A percentile compares a stretch with the other conserved stretches of the same genome.
Evolutionary conservation across 2,113 vertebrate genomes (phyloP).

Genomic region (Cariama cristata): DNA sequence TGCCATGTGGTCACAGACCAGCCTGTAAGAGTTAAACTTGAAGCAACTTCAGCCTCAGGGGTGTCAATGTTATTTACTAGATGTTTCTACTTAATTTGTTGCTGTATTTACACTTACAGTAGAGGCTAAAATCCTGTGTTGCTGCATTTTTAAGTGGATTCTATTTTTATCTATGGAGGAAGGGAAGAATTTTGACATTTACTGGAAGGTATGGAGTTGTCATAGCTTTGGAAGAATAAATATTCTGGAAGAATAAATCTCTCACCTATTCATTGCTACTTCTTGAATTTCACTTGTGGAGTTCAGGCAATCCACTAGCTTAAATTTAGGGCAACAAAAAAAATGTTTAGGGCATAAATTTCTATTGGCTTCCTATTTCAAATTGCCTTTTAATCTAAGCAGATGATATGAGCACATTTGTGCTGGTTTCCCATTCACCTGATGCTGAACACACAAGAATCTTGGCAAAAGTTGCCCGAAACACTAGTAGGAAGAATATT

Average conservation of each 20-base stretch:
- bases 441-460: not conserved
- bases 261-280: not conserved
- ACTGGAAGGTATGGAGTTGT: not conserved
- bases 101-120: slow-evolving; percentile 4
- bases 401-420: not conserved
- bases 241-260: not conserved
- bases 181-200: not conserved
- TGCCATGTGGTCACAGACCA: not conserved
- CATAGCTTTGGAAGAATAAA: not conserved
- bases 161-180: not conserved
- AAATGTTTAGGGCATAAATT: not conserved
- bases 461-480: not conserved
- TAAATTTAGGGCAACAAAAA: not conserved
- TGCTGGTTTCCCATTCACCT: not conserved
- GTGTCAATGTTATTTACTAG: not conserved
- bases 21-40: not conserved
- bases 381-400: not conserved
- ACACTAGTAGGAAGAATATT: not conserved
- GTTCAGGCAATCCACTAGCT: not conserved
- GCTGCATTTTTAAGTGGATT: not conserved
- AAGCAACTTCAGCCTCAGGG: not conserved
- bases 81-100: slow-evolving; percentile 26
- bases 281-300: not conserved
- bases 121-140: not conserved
- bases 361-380: not conserved